These are phyloP conservation scores for Scrobipalpa costella DNA, from an alignment of 2,888 invertebrate species.

Conservation along the genomic window DNA sequence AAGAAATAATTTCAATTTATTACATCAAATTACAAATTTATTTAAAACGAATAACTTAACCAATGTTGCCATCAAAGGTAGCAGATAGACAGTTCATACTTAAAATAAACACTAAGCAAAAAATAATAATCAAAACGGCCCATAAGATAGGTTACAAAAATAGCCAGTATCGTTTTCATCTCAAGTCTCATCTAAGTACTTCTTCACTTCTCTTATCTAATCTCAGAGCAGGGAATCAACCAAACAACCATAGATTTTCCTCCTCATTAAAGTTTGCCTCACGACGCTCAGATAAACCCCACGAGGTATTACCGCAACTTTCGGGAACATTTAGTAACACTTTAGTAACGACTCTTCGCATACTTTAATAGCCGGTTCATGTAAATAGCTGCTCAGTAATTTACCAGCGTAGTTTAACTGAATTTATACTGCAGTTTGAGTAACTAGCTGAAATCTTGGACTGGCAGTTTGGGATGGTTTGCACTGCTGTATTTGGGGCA, in stretches of 20 bases:
- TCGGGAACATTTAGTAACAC: slow-evolving; percentile 38
- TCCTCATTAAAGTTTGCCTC: slow-evolving; percentile 67
- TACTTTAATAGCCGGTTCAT: slow-evolving; percentile 25
- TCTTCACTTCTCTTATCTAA: background rate
- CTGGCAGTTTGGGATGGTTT: slow-evolving; percentile 1
- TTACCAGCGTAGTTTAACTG: slow-evolving; percentile 10
- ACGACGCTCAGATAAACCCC: slow-evolving; percentile 49
- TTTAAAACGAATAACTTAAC: too few species aligned
- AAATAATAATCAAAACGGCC: too few species aligned
- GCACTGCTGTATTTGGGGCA: background rate
- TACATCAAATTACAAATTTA: too few species aligned
- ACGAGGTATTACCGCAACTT: slow-evolving; percentile 42
- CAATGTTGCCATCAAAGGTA: too few species aligned
- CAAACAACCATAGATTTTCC: slow-evolving; percentile 67
- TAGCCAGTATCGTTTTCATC: too few species aligned
- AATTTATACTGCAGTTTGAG: slow-evolving; percentile 10
- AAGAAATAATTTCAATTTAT: too few species aligned
- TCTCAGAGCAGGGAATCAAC: slow-evolving; percentile 45
- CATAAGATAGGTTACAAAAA: too few species aligned
- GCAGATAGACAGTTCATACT: too few species aligned
- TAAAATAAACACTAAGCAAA: too few species aligned
- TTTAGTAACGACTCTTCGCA: slow-evolving; percentile 34
- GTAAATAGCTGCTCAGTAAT: slow-evolving; percentile 22
- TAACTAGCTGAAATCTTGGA: background rate
- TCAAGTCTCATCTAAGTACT: background rate